Base-by-base conservation (phyloP, 64 coral and sea anemone genomes). In the Pocillopora damicornis region DNA sequence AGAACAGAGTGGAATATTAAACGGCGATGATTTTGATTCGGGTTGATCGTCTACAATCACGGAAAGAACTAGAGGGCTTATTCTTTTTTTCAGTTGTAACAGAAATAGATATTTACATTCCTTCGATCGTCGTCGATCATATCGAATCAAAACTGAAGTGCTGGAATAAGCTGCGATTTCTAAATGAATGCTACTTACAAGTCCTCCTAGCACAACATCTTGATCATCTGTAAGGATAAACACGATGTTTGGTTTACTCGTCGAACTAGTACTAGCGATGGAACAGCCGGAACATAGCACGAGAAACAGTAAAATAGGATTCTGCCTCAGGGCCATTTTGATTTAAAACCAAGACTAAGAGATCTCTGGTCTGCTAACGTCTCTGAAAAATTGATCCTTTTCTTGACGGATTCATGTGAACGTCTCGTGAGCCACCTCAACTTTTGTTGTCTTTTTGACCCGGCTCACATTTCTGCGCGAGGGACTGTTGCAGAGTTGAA, bases 171-270 rank as follows among this genome's bases (percentile, higher is more conserved):
- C 26, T 6, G 14, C 8, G 60, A n/a, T 72, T 23, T 9, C 58
- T 2, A 1, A 87, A 26, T 38, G 57, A 45, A 18, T 11, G 20
- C 37, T 22, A 60, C 88, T 92, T 58, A 92, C 94, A 87, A 95
- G 88, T 63, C 90, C 89, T 76, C 90, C 79, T 15, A 95, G 94
- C 11, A 95, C 87, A 6, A 67, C 42, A 63, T 95, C 94, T 63
- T 95, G 94, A 69, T 95, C 94, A 45, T 95, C 94, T 64, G 90
- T 95, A 7, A 95, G 69, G 10, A 95, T 92, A 11, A 95, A 95
- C 51, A 95, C 90, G 62, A 95, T 95, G 75, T 95, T 95, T 60
- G 94, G 73, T 37, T 86, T 87, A 22, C 58, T 80, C 45, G 79
- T 37, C 25, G n/a, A 58, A 20, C 63, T 85, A 14, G 37, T 13